Conservation (phyloP, 2,888 invertebrate species). For the Patella pellucida region DNA sequence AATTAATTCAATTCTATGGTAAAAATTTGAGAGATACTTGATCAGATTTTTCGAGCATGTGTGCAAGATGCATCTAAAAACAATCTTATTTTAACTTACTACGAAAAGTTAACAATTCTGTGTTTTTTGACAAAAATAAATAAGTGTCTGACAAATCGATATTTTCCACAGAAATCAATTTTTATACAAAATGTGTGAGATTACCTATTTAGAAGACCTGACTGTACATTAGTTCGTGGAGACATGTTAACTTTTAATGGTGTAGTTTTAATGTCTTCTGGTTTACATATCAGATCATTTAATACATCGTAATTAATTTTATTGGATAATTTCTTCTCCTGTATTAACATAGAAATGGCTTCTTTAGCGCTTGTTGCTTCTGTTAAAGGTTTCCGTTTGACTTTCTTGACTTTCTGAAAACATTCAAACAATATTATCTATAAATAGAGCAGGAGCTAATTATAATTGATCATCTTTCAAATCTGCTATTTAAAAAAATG, state of each 20-base stretch:
- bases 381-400: slow-evolving; percentile 46
- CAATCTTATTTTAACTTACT: no score
- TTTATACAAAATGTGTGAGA: no score
- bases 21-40: not conserved
- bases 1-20: slow-evolving; percentile 3
- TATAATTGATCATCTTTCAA: no score
- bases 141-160: no score
- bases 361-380: slow-evolving; percentile 78
- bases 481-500: not conserved
- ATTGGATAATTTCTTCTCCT: slow-evolving; percentile 93
- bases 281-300: slow-evolving; percentile 77
- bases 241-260: not conserved
- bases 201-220: slow-evolving; percentile 1
- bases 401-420: slow-evolving; percentile 52
- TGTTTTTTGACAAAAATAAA: no score
- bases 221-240: not conserved
- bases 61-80: no score
- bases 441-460: no score
- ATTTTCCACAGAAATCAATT: no score
- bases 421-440: not conserved
- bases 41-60: no score
- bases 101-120: no score
- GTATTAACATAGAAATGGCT: slow-evolving; percentile 95
- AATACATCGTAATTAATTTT: slow-evolving; percentile 99
- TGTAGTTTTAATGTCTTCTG: slow-evolving; percentile 24